phyloP scores from a whole-genome alignment of 2,797 vertebrate genomes.

The Parambassis ranga region DNA sequence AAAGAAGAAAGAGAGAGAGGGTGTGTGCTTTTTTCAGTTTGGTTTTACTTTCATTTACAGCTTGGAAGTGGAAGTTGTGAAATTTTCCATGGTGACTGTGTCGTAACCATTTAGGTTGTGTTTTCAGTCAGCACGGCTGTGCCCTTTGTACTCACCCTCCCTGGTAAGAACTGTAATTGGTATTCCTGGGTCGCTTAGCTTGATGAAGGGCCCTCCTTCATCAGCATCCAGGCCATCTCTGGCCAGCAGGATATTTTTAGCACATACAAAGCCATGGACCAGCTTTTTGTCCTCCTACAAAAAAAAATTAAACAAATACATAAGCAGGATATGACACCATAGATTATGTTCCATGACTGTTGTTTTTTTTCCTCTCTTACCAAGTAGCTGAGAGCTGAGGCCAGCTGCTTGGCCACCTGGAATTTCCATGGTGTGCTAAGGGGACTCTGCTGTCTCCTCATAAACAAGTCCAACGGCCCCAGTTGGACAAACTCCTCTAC shows the following conservation, averaged over 20 bases:
- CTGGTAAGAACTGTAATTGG: constrained; percentile 91
- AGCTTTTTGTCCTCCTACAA: constrained; percentile 95
- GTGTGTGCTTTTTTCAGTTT: constrained; percentile 1
- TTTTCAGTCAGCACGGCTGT: constrained; percentile 6
- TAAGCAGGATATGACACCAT: neutral
- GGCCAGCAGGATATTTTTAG: constrained; percentile 95
- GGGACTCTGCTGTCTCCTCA: constrained; percentile 85
- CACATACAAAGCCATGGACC: constrained; percentile 94
- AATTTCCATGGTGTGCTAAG: constrained; percentile 96
- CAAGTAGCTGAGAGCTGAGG: constrained; percentile 95
- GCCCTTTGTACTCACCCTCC: constrained; percentile 81
- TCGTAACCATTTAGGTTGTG: constrained; percentile 29
- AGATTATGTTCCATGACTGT: too few relatives aligned
- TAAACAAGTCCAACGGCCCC: constrained; percentile 93
- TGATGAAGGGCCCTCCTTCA: constrained; percentile 93
- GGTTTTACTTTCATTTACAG: constrained; percentile 21
- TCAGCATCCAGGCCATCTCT: constrained; percentile 84
- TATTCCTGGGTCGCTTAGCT: constrained; percentile 96
- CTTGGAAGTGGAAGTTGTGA: constrained; percentile 28
- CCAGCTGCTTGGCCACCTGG: constrained; percentile 96
- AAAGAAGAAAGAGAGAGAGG: neutral
- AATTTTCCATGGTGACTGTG: constrained; percentile 28
- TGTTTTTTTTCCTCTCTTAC: constrained; percentile 80
- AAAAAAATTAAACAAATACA: neutral
- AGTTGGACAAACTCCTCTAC: constrained; percentile 94